These are phyloP conservation scores for Eupithecia inturbata DNA, from an alignment of 2,888 invertebrate genomes.

Conservation along the genomic window DNA sequence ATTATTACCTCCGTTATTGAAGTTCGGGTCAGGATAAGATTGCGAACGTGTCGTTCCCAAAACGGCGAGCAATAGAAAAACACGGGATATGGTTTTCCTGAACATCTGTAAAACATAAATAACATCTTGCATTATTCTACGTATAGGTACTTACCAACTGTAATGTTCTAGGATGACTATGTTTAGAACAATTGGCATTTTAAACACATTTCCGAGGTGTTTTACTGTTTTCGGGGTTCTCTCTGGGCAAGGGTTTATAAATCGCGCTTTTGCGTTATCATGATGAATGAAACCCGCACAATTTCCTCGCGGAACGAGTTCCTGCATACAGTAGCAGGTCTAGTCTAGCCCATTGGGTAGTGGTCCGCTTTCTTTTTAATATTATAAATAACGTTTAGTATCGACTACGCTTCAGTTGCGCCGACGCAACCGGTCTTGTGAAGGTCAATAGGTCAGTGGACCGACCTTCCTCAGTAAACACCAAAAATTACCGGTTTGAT, in stretches of 20 bases:
- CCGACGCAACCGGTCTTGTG: constrained; percentile 68
- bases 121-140: not conserved
- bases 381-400: constrained; percentile 51
- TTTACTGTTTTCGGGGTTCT: not conserved
- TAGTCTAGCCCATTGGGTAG: constrained; percentile 21
- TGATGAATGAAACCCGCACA: constrained; percentile 18
- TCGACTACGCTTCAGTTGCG: constrained; percentile 59
- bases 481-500: constrained; percentile 33
- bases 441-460: constrained; percentile 79
- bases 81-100: constrained; percentile 46
- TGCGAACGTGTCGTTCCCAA: constrained; percentile 59
- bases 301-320: constrained; percentile 19
- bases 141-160: not conserved
- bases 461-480: constrained; percentile 44
- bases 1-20: constrained; percentile 55
- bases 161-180: not conserved
- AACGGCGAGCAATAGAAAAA: constrained; percentile 56
- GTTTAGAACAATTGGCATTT: not conserved
- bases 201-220: not conserved
- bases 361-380: constrained; percentile 60
- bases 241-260: not conserved
- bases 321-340: constrained; percentile 10
- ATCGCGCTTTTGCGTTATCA: not conserved
- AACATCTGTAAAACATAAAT: constrained; percentile 59
- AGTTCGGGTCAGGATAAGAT: constrained; percentile 56